Base-by-base conservation (phyloP, 1,140 invertebrate genomes). In the Aphaenogaster rudis region DNA sequence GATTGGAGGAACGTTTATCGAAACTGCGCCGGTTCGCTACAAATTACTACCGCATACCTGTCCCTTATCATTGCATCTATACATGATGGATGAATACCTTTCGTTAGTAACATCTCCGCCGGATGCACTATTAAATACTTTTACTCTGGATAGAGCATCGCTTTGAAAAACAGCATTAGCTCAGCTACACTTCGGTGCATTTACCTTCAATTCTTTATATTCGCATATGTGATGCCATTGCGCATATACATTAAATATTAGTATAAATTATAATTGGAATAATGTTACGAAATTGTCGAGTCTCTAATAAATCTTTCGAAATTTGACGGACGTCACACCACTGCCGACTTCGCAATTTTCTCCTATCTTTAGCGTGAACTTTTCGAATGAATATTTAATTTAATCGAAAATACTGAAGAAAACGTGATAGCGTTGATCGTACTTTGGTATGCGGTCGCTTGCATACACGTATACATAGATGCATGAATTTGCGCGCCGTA, bases 381-480 rank as follows among this genome's bases (percentile, higher is more conserved):
- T 63, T 67, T 81, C 48, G 21, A 28, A 21, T 57, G 21, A 66
- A 81, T 69, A 54, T 79, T 79, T 79, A 64, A 79, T 15, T 64
- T n/a, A 15, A 50, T 64, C 17, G 28, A 64, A 64, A 64, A 79
- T 64, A 48, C 59, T 48, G 33, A 36, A 80, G 57, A n/a, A 64
- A 52, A 80, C 17, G 48, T 9, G 61, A 80, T 15, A 66, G n/a
- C 52, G 61, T 54, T 69, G 48, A 80, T 39, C 33, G 45, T 48
- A 9, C 45, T 15, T 67, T 17, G 63, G 33, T 45, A 67, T 39
- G 33, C 48, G 63, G 7, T 39, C 48, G 78, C 21, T 6, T 33
- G 17, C 8, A 63, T n/a, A 57, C 8, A 33, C 3, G 36, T 61
- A 28, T 28, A 54, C 61, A 52, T 59, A 21, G 15, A 69, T 59